A percentile compares a stretch with the other conserved stretches of the same genome.
Evolutionary conservation across 2,888 invertebrate genomes (phyloP).

Genomic region (Agonum fuliginosum): DNA sequence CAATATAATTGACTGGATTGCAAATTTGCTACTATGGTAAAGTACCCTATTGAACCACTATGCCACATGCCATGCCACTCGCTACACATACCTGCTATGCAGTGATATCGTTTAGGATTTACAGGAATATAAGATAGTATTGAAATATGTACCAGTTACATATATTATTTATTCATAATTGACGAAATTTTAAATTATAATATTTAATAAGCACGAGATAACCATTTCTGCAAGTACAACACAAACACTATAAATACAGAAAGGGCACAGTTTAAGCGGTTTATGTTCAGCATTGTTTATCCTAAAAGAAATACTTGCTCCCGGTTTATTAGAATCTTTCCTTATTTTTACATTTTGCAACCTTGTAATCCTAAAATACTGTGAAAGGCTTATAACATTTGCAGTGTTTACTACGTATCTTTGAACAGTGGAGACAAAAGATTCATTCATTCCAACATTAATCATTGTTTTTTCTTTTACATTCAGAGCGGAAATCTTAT

Average conservation of each 20-base stretch:
- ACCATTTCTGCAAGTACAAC: too few species aligned
- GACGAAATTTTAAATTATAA: too few species aligned
- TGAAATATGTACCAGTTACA: too few species aligned
- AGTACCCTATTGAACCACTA: too few species aligned
- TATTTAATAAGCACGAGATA: too few species aligned
- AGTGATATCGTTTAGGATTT: too few species aligned
- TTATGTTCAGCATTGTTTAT: slow-evolving; percentile 24
- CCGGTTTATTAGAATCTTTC: slow-evolving; percentile 4
- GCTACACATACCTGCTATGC: too few species aligned
- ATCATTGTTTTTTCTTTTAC: slow-evolving; percentile 7
- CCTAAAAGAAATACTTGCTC: not conserved
- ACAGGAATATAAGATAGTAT: too few species aligned
- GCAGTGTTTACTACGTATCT: not conserved
- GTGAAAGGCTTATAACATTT: slow-evolving; percentile 11
- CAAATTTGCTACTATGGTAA: too few species aligned
- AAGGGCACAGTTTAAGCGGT: not conserved
- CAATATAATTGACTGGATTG: too few species aligned
- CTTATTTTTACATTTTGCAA: slow-evolving; percentile 4
- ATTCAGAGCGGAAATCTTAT: not conserved
- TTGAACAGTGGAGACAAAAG: not conserved
- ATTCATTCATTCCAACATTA: slow-evolving; percentile 5
- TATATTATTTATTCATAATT: too few species aligned
- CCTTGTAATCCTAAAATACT: not conserved
- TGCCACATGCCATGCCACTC: too few species aligned
- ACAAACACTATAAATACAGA: not conserved